Percentiles rank a stretch among this genome's conserved stretches.
Conservation (phyloP, 2,888 invertebrate genomes). For the Sialis lutaria region DNA sequence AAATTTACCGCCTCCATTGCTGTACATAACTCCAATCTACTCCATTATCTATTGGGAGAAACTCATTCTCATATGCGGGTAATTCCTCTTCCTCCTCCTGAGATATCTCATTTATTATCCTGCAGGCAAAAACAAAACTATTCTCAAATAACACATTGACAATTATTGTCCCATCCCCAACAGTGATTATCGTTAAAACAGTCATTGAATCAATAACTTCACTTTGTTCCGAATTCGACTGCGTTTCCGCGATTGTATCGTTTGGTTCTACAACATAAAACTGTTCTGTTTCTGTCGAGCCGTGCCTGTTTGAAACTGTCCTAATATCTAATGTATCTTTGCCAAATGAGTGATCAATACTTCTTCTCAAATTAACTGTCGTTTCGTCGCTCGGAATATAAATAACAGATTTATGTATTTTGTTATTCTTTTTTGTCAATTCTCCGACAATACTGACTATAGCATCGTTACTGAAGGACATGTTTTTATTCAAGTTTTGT, state of each 20-base stretch:
- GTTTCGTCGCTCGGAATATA: constrained; percentile 11
- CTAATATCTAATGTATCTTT: too few species aligned
- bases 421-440: constrained; percentile 9
- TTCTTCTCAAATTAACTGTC: neutral
- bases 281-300: too few species aligned
- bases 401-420: constrained; percentile 23
- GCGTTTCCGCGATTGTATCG: constrained; percentile 1
- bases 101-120: constrained; percentile 19
- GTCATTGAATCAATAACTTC: constrained; percentile 22
- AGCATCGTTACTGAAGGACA: constrained; percentile 23
- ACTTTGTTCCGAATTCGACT: constrained; percentile 15
- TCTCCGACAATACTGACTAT: constrained; percentile 11
- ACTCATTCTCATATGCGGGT: constrained; percentile 21
- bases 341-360: too few species aligned
- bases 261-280: neutral
- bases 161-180: constrained; percentile 18
- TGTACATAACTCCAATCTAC: constrained; percentile 62
- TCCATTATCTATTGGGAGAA: constrained; percentile 9
- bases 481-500: neutral
- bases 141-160: constrained; percentile 23
- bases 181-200: constrained; percentile 15
- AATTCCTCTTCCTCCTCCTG: constrained; percentile 18
- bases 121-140: constrained; percentile 21
- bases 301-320: too few species aligned
- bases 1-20: constrained; percentile 46